Percentiles rank a stretch among this genome's conserved stretches.
These are phyloP conservation scores for Drosophila triauraria DNA, from an alignment of 1,140 invertebrate species.

Conservation along the genomic window DNA sequence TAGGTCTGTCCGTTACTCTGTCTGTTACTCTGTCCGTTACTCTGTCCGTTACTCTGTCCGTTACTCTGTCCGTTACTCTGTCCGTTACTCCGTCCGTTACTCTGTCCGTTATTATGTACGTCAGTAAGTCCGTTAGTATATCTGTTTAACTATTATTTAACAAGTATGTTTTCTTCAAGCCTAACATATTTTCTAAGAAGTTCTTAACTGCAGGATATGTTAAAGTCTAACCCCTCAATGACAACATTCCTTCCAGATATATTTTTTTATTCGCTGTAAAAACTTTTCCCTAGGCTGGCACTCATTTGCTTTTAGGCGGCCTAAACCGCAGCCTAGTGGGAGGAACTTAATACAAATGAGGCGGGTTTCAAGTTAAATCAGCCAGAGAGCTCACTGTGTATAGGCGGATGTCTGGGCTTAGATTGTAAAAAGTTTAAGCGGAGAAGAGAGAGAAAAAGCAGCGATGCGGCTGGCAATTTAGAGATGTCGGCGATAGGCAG, in stretches of 20 bases:
- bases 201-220: neutral
- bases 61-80: neutral
- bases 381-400: slow-evolving; percentile 37
- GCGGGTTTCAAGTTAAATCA: slow-evolving; percentile 79
- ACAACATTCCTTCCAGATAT: neutral
- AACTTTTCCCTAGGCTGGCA: slow-evolving; percentile 38
- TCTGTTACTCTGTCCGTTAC: neutral
- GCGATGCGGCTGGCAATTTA: slow-evolving; percentile 27
- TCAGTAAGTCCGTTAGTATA: no score
- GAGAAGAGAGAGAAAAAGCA: neutral
- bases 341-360: slow-evolving; percentile 79
- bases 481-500: slow-evolving; percentile 48
- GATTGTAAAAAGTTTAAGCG: slow-evolving; percentile 57
- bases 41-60: neutral
- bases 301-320: slow-evolving; percentile 63
- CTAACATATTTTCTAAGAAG: neutral
- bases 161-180: neutral
- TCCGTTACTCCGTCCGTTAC: no score
- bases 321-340: slow-evolving; percentile 45
- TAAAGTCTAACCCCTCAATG: neutral
- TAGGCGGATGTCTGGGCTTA: slow-evolving; percentile 12
- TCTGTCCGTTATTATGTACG: no score
- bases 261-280: slow-evolving; percentile 7
- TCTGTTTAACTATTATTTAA: neutral
- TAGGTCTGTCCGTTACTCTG: no score